Evolutionary conservation across 2,113 vertebrate genomes (phyloP).

Genomic region (Dromiciops gliroides): DNA sequence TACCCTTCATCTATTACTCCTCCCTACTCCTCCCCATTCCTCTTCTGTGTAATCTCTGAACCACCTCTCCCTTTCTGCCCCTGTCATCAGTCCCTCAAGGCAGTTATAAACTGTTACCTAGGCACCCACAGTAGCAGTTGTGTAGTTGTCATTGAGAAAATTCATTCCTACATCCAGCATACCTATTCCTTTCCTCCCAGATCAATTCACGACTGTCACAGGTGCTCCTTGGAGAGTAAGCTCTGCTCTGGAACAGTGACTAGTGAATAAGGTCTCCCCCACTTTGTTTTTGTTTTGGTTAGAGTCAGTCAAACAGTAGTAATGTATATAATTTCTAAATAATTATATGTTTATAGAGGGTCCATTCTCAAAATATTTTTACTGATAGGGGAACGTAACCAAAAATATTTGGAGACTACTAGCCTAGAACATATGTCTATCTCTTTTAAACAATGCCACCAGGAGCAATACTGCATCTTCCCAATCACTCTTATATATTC

Average conservation of each 20-base stretch:
- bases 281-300: no score
- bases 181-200: not conserved
- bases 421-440: constrained; percentile 24
- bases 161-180: not conserved
- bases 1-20: not conserved
- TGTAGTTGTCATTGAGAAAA: not conserved
- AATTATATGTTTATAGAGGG: no score
- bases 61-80: not conserved
- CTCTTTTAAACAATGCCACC: constrained; percentile 59
- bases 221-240: not conserved
- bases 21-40: not conserved
- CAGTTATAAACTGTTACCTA: not conserved
- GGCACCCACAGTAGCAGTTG: not conserved
- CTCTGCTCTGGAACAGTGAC: not conserved
- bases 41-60: not conserved
- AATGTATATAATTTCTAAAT: no score
- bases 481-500: constrained; percentile 62
- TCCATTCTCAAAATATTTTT: no score
- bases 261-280: not conserved
- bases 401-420: no score
- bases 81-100: not conserved
- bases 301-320: no score
- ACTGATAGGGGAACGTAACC: no score
- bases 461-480: constrained; percentile 13
- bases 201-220: not conserved